Evolutionary conservation across 2,888 invertebrate genomes (phyloP).

Genomic region (Amorpha juglandis): DNA sequence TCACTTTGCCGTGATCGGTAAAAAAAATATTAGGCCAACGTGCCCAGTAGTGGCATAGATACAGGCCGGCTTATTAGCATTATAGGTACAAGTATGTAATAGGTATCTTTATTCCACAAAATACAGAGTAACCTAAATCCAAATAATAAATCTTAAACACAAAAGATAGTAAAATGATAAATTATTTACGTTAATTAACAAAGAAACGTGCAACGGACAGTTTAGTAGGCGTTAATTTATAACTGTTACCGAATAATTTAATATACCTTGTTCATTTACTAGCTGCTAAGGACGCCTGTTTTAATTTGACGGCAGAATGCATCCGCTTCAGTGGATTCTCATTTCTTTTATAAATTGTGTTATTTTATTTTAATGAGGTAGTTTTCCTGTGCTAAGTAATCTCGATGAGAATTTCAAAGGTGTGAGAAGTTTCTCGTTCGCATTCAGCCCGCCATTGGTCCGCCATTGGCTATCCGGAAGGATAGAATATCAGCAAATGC

Average conservation of each 20-base stretch:
- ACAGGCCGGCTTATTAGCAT: too few species aligned
- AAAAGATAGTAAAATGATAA: conserved; percentile 22
- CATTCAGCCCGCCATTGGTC: too few species aligned
- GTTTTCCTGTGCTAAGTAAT: background rate
- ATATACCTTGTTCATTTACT: conserved; percentile 39
- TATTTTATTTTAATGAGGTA: background rate
- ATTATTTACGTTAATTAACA: conserved; percentile 22
- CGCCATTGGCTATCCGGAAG: too few species aligned
- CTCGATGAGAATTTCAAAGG: too few species aligned
- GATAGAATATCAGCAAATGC: too few species aligned
- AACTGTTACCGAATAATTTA: conserved; percentile 34
- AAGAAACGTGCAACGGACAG: conserved; percentile 39
- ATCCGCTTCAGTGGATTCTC: background rate
- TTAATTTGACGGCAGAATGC: background rate
- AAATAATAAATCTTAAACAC: background rate
- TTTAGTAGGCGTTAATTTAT: conserved; percentile 37
- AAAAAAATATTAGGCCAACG: too few species aligned
- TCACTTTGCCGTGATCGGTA: too few species aligned
- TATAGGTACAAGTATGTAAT: background rate
- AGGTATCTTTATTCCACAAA: background rate
- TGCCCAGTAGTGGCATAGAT: too few species aligned
- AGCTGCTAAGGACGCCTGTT: conserved; percentile 10
- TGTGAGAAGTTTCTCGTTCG: too few species aligned
- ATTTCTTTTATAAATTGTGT: background rate
- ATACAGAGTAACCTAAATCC: background rate